Percentiles rank a stretch among this genome's conserved stretches.
These are phyloP conservation scores for Alethe diademata DNA, from an alignment of 2,113 vertebrate genomes.

Conservation along the genomic window DNA sequence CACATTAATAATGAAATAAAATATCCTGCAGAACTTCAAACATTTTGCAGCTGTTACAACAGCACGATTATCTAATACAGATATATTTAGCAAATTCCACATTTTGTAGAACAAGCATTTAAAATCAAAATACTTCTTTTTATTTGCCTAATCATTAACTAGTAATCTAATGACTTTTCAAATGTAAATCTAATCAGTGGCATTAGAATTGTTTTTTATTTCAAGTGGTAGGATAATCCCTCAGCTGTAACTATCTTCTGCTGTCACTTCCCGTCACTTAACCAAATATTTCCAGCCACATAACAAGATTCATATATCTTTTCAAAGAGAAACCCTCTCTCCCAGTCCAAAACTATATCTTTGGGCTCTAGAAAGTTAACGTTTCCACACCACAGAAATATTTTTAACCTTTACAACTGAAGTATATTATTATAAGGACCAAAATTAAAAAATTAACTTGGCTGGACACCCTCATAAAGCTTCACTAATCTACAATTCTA, in stretches of 20 bases:
- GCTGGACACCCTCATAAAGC: background rate
- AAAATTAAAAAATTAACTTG: background rate
- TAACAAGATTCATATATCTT: background rate
- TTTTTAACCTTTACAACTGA: background rate
- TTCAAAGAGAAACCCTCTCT: background rate
- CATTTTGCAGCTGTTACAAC: constrained; percentile 1
- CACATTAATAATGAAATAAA: background rate
- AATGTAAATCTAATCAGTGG: background rate
- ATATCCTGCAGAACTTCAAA: background rate
- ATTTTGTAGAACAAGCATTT: background rate
- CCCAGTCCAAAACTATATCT: background rate
- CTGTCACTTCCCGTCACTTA: background rate
- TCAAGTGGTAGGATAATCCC: background rate
- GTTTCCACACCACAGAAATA: background rate
- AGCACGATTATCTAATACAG: background rate
- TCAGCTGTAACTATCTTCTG: background rate
- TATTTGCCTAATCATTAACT: background rate
- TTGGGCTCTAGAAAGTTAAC: background rate
- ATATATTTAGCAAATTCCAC: background rate
- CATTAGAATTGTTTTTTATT: background rate
- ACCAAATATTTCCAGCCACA: background rate
- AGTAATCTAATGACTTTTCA: background rate
- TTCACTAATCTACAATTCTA: background rate
- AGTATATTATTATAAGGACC: background rate
- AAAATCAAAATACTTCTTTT: background rate